Percentiles rank a stretch among this genome's conserved stretches.
Conservation (phyloP, 2,888 invertebrate genomes). For the Branchellion lobata region DNA sequence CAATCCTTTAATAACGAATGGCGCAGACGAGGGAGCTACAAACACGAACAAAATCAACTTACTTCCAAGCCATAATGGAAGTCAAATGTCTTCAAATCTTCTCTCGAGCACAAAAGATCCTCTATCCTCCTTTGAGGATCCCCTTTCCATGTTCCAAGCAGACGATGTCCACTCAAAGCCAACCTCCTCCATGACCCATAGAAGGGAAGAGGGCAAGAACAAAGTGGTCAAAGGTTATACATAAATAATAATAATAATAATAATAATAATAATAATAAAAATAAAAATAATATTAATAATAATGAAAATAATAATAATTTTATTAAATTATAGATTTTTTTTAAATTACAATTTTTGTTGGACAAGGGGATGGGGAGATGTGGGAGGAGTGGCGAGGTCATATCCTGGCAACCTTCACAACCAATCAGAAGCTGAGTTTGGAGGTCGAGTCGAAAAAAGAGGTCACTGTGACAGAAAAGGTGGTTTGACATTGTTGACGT, state of each 20-base stretch:
- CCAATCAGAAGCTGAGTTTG: conserved; percentile 86
- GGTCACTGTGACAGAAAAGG: conserved; percentile 9
- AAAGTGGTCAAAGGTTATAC: background rate
- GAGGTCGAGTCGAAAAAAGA: conserved; percentile 36
- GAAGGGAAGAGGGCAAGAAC: background rate
- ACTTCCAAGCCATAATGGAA: too few relatives aligned
- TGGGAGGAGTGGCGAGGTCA: background rate
- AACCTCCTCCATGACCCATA: conserved; percentile 33
- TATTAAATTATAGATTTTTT: background rate
- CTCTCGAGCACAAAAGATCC: too few relatives aligned
- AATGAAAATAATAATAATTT: too few relatives aligned
- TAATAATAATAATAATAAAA: background rate
- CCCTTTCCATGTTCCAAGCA: conserved; percentile 71
- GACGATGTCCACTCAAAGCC: conserved; percentile 70
- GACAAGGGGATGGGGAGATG: background rate
- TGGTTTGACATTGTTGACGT: too few relatives aligned
- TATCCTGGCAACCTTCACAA: conserved; percentile 87
- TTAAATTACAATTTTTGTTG: background rate
- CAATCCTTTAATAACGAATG: background rate
- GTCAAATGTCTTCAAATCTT: too few relatives aligned
- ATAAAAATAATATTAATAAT: background rate
- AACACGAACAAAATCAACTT: background rate
- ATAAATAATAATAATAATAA: background rate
- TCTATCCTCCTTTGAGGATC: conserved; percentile 65
- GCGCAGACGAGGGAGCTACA: too few relatives aligned